Conservation (phyloP, 1,140 invertebrate species). For the Bemisia tabaci region DNA sequence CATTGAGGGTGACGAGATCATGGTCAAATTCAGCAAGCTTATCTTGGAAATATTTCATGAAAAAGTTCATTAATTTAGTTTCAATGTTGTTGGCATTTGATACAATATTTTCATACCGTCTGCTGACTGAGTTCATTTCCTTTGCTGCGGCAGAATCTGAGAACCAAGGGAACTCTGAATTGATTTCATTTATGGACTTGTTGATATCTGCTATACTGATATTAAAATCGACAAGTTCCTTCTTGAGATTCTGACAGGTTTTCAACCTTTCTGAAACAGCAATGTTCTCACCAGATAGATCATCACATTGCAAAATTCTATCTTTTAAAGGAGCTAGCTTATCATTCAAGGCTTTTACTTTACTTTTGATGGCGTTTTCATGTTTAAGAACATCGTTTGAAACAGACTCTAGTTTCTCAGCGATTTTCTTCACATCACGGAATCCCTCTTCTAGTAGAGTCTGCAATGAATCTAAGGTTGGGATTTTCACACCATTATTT, state of each 20-base stretch:
- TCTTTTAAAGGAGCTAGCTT: constrained; percentile 63
- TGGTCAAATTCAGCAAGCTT: constrained; percentile 67
- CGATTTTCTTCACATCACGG: constrained; percentile 51
- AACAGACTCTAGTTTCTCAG: constrained; percentile 56
- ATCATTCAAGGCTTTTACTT: constrained; percentile 53
- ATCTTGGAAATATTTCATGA: constrained; percentile 78
- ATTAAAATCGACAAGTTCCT: constrained; percentile 42
- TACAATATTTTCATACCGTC: constrained; percentile 56
- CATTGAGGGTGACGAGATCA: constrained; percentile 59
- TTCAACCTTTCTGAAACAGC: constrained; percentile 64
- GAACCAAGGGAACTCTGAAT: constrained; percentile 62
- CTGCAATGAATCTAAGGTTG: constrained; percentile 51
- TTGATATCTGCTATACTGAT: constrained; percentile 52
- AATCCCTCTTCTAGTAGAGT: constrained; percentile 64
- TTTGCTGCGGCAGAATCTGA: constrained; percentile 54
- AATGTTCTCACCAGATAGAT: constrained; percentile 72
- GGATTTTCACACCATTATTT: constrained; percentile 53
- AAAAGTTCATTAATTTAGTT: constrained; percentile 58
- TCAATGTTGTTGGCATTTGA: constrained; percentile 66
- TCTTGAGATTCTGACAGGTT: constrained; percentile 36
- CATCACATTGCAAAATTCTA: constrained; percentile 77
- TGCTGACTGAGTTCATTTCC: constrained; percentile 61
- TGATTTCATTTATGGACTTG: constrained; percentile 52
- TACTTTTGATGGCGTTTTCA: constrained; percentile 53
- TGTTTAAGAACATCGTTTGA: constrained; percentile 53